Base-by-base conservation (phyloP, 1,140 invertebrate genomes). In the Nasonia vitripennis region DNA sequence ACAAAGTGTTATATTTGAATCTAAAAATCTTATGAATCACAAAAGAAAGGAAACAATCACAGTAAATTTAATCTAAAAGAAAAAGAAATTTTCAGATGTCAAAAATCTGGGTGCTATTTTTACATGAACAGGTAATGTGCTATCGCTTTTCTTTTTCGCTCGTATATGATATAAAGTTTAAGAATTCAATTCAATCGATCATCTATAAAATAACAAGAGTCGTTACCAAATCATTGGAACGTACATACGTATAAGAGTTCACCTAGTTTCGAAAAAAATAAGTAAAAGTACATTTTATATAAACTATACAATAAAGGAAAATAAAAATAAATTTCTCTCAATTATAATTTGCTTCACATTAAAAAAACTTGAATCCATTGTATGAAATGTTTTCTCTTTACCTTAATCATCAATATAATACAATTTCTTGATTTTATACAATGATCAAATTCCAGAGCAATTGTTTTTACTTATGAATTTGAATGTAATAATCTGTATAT, bases 121-220 rank as follows among this genome's bases (percentile, higher is more conserved):
- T 85, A 68, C 79, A 85, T n/a, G 17, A 51, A 9, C n/a, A 34
- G 20, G 68, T 27, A 62, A 51, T 48, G 70, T 6, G 62, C 55
- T 62, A 81, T 31, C n/a, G 73, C 78, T 85, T 85, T 85, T 81
- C 78, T 80, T 67, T 67, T 85, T 62, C 34, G 70, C 78, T 84
- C 31, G 0, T 55, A 78, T 71, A 27, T 62, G 55, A 7, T 62
- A 62, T 62, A 55, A 14, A 62, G 55, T 62, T 62, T 62, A 62
- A 7, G 17, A 20, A n/a, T 62, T 20, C 55, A 62, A 62, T 62
- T 62, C 17, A n/a, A 20, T 20, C 55, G 55, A 62, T 20, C 20
- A 62, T 14, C 48, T 17, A 51, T 51, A 51, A 51, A 10, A 51
- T 51, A 51, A 51, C 48, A 51, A 51, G 48, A 45, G 12, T 51